Evolutionary conservation across 92 coral and sea anemone species (phyloP).

Genomic region (Porites cylindrica): DNA sequence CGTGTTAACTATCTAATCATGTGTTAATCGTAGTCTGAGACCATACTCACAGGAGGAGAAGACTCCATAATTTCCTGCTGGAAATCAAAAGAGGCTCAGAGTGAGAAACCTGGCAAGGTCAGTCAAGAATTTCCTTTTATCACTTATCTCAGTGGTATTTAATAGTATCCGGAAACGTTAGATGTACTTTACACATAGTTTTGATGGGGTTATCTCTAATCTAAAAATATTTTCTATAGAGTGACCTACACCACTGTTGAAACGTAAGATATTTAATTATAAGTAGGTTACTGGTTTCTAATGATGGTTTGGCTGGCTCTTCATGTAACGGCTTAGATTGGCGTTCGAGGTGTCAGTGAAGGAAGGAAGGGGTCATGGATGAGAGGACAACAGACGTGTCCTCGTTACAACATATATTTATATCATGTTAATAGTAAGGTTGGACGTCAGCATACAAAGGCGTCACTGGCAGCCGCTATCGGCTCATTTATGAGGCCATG

Average conservation of each 20-base stretch:
- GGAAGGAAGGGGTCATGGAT: no score
- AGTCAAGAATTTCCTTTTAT: not conserved
- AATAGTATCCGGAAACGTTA: slow-evolving; percentile 3
- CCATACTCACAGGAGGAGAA: slow-evolving; percentile 81
- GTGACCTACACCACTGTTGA: not conserved
- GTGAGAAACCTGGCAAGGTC: slow-evolving; percentile 58
- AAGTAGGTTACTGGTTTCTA: not conserved
- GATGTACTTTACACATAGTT: not conserved
- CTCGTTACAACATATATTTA: no score
- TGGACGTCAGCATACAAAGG: no score
- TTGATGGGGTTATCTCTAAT: not conserved
- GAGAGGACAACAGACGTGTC: no score
- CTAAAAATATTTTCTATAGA: not conserved
- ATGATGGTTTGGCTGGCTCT: not conserved
- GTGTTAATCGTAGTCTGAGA: slow-evolving; percentile 46
- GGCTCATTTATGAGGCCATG: no score
- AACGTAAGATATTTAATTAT: not conserved
- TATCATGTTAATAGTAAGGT: no score
- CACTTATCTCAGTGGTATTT: not conserved
- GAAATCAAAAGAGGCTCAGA: slow-evolving; percentile 49
- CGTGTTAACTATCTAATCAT: not conserved
- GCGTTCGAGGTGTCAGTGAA: no score
- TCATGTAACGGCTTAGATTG: no score
- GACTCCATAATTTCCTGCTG: slow-evolving; percentile 83
- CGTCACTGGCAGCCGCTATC: no score